Evolutionary conservation across 1,140 invertebrate genomes (phyloP).

Genomic region (Diorhabda sublineata): DNA sequence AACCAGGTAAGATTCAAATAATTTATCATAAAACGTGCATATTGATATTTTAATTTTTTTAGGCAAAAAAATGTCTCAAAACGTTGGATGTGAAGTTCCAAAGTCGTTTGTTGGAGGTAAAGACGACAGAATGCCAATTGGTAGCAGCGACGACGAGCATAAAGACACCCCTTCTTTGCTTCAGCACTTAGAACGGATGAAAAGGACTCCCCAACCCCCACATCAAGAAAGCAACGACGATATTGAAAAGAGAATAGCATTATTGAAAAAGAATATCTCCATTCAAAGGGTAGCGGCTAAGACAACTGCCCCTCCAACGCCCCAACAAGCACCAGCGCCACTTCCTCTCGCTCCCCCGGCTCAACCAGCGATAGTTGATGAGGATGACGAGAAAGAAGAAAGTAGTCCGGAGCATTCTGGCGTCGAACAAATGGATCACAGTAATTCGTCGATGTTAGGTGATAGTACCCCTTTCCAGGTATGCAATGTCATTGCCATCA

Average conservation of each 20-base stretch:
- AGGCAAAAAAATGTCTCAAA: constrained; percentile 44
- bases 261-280: constrained; percentile 37
- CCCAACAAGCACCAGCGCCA: constrained; percentile 11
- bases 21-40: background rate
- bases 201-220: background rate
- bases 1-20: background rate
- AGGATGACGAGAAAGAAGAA: constrained; percentile 17
- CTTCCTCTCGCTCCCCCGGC: background rate
- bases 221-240: constrained; percentile 25
- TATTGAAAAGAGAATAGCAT: constrained; percentile 31
- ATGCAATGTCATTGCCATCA: background rate
- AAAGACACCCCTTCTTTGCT: background rate
- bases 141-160: constrained; percentile 32
- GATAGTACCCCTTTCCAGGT: constrained; percentile 42
- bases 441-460: constrained; percentile 34
- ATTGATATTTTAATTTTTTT: constrained; percentile 30
- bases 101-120: constrained; percentile 17
- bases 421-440: constrained; percentile 39
- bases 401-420: constrained; percentile 27
- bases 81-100: constrained; percentile 41
- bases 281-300: constrained; percentile 26
- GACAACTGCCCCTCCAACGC: constrained; percentile 7
- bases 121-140: constrained; percentile 12
- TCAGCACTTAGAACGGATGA: background rate
- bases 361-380: constrained; percentile 7